Percentiles rank a stretch among this genome's conserved stretches.
Conservation (phyloP, 2,797 vertebrate genomes). For the Rhincodon typus region DNA sequence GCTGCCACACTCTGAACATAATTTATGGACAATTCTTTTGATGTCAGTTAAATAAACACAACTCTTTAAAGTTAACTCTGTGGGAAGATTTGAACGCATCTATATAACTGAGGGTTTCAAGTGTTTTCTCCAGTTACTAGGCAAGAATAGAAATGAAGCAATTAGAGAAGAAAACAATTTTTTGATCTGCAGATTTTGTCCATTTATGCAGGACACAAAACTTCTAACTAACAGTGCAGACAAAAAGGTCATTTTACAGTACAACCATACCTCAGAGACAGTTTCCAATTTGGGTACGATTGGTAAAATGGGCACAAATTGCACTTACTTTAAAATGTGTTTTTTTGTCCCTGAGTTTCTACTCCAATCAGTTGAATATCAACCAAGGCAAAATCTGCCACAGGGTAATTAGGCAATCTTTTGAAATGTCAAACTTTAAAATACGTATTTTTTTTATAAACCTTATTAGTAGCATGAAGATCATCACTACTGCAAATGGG, state of each 20-base stretch:
- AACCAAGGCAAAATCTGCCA: not conserved
- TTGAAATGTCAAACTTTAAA: not conserved
- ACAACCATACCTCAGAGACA: not conserved
- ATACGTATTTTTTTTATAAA: too few species aligned
- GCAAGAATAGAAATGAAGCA: not conserved
- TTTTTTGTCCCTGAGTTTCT: not conserved
- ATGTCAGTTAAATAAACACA: constrained; percentile 62
- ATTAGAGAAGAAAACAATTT: not conserved
- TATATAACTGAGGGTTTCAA: not conserved
- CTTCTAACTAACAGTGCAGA: not conserved
- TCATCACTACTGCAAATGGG: not conserved
- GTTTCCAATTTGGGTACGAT: not conserved
- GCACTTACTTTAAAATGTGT: not conserved
- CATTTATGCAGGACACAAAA: not conserved
- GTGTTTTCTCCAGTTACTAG: not conserved
- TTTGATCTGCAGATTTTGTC: not conserved
- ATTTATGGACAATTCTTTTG: constrained; percentile 56
- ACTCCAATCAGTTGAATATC: not conserved
- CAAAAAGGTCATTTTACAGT: not conserved
- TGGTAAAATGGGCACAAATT: not conserved
- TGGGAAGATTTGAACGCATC: constrained; percentile 14
- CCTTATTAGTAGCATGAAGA: not conserved
- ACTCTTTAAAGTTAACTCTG: constrained; percentile 54
- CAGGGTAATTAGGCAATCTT: not conserved
- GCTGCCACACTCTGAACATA: constrained; percentile 44